Conservation (phyloP, 2,888 invertebrate genomes). For the Folsomia manolachei region DNA sequence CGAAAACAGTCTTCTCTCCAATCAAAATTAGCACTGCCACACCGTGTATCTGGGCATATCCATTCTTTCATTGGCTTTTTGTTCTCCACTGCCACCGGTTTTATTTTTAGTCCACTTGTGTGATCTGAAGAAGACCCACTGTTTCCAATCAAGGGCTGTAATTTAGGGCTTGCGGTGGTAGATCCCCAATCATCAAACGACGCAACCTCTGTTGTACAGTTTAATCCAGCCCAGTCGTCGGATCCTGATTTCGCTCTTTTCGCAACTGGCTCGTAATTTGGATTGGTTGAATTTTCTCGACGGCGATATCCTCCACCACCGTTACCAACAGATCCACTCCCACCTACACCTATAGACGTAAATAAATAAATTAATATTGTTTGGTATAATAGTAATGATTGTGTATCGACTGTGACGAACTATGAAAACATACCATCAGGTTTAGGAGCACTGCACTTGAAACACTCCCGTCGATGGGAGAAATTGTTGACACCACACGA, state of each 20-base stretch:
- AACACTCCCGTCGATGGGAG: constrained; percentile 1
- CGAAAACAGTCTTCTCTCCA: constrained; percentile 6
- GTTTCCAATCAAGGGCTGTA: too few species aligned
- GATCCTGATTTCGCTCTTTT: neutral
- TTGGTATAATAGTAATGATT: too few species aligned
- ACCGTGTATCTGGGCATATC: constrained; percentile 9
- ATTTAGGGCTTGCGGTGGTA: neutral
- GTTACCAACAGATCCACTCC: neutral
- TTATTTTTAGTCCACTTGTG: neutral
- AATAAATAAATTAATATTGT: too few species aligned
- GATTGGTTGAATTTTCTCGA: neutral
- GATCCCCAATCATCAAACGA: constrained; percentile 1
- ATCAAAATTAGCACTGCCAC: constrained; percentile 10
- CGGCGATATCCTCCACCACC: constrained; percentile 9
- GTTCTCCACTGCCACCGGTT: neutral
- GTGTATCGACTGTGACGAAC: too few species aligned
- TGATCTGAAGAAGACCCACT: neutral
- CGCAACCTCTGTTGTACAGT: too few species aligned
- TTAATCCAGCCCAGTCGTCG: neutral
- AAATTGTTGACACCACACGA: constrained; percentile 15
- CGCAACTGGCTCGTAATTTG: constrained; percentile 6
- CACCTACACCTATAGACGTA: neutral
- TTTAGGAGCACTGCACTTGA: constrained; percentile 13
- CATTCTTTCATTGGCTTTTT: constrained; percentile 19
- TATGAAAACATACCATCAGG: neutral